Evolutionary conservation across 2,888 invertebrate genomes (phyloP).

Genomic region (Crepidodera aurea): DNA sequence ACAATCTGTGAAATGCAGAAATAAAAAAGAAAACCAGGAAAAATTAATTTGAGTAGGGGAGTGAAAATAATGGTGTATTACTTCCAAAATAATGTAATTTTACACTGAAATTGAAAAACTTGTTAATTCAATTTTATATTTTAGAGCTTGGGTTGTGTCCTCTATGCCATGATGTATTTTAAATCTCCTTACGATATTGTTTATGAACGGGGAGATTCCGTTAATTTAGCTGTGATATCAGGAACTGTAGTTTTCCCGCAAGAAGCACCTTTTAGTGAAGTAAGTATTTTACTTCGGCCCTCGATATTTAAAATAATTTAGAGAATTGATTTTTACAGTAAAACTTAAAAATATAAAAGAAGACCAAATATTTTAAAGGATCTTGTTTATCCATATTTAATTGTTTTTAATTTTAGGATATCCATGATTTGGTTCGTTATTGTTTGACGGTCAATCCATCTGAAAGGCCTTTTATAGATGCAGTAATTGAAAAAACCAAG

Average conservation of each 20-base stretch:
- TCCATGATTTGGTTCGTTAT: slow-evolving; percentile 73
- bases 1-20: too few species aligned
- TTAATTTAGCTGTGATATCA: slow-evolving; percentile 83
- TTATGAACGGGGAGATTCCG: slow-evolving; percentile 85
- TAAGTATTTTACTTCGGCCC: slow-evolving; percentile 54
- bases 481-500: slow-evolving; percentile 71
- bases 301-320: too few species aligned
- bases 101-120: too few species aligned
- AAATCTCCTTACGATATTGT: slow-evolving; percentile 86
- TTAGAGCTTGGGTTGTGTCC: slow-evolving; percentile 83
- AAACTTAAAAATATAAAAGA: too few species aligned
- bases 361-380: too few species aligned
- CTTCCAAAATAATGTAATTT: too few species aligned
- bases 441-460: slow-evolving; percentile 79
- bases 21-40: too few species aligned
- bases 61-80: too few species aligned
- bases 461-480: slow-evolving; percentile 80
- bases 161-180: slow-evolving; percentile 86
- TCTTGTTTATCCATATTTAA: too few species aligned
- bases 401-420: slow-evolving; percentile 71
- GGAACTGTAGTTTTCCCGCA: slow-evolving; percentile 78
- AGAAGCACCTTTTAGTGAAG: slow-evolving; percentile 70
- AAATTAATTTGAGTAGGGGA: too few species aligned
- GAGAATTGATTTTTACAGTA: too few species aligned
- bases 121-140: too few species aligned